Conservation (phyloP, 2,113 vertebrate species). For the Triplophysa siluroides region DNA sequence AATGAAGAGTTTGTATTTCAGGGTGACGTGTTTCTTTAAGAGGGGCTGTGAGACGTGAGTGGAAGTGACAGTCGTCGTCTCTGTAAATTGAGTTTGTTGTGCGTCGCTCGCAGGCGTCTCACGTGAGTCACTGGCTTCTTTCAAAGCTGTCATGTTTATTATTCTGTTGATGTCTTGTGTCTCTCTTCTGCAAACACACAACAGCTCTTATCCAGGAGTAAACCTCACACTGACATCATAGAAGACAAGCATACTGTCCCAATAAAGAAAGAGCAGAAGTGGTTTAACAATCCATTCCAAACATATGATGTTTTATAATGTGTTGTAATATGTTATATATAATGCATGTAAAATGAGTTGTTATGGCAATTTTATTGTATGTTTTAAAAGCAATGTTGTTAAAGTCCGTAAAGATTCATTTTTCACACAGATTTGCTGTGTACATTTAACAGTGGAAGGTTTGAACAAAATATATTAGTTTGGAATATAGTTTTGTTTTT, state of each 20-base stretch:
- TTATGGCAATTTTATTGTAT: no score
- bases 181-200: slow-evolving; percentile 1
- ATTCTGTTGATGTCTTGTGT: slow-evolving; percentile 39
- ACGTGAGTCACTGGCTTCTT: slow-evolving; percentile 3
- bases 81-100: slow-evolving; percentile 1
- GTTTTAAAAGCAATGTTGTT: no score
- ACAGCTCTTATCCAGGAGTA: background rate
- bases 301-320: background rate
- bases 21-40: background rate
- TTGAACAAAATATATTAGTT: no score
- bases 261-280: background rate
- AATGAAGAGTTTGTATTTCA: background rate
- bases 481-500: no score
- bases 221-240: background rate
- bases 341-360: no score
- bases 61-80: background rate
- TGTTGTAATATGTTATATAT: no score
- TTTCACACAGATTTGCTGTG: no score
- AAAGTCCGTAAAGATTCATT: no score
- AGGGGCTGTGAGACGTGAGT: background rate
- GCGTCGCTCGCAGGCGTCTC: no score
- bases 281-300: background rate
- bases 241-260: background rate
- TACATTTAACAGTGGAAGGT: no score
- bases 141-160: slow-evolving; percentile 33